These are phyloP conservation scores for Nylanderia fulva DNA, from an alignment of 1,140 invertebrate species.

Conservation along the genomic window DNA sequence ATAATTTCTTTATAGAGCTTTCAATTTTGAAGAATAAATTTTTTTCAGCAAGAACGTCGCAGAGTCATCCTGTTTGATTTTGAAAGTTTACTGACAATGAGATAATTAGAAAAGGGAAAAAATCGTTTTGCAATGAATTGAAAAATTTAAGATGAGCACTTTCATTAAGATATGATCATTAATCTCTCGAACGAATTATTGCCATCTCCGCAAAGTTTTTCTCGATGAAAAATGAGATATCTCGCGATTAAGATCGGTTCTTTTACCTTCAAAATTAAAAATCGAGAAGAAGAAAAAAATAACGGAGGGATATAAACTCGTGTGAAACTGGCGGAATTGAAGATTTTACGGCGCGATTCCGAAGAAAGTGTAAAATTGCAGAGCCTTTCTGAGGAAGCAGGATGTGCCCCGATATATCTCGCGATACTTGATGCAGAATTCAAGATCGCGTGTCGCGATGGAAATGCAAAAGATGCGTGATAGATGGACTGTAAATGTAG, in stretches of 20 bases:
- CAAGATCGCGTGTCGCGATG: conserved; percentile 28
- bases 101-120: conserved; percentile 4
- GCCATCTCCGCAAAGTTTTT: background rate
- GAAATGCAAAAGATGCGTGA: conserved; percentile 16
- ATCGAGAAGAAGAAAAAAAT: background rate
- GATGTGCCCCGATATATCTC: conserved; percentile 7
- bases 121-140: background rate
- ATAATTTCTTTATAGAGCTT: background rate
- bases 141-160: background rate
- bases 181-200: background rate
- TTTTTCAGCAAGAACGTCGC: background rate
- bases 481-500: conserved; percentile 31
- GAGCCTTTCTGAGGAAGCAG: conserved; percentile 29
- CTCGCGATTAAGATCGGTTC: background rate
- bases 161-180: background rate
- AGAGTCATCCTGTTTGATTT: background rate
- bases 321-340: background rate
- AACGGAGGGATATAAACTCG: background rate
- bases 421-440: background rate
- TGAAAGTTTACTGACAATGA: background rate
- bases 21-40: background rate
- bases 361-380: conserved; percentile 47
- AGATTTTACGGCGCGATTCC: conserved; percentile 10
- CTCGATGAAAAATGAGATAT: background rate
- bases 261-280: background rate